Evolutionary conservation across 92 coral and sea anemone species (phyloP).

Genomic region (Porites rus): DNA sequence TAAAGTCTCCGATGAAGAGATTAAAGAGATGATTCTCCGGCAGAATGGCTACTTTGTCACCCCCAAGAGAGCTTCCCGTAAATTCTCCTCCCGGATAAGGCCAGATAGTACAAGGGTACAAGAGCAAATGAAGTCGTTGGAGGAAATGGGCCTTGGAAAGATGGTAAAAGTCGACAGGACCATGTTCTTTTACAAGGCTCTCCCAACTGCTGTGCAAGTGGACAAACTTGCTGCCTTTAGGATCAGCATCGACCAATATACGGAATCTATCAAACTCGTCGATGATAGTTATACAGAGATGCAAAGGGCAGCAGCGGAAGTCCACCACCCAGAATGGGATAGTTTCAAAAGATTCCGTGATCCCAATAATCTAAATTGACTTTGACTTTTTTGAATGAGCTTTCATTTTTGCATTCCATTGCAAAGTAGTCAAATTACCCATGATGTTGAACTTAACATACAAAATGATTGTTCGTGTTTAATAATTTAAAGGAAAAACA

Average conservation of each 20-base stretch:
- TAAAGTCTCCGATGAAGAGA: conserved; percentile 20
- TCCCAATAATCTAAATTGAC: conserved; percentile 14
- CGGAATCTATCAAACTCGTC: conserved; percentile 1
- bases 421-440: conserved; percentile 2
- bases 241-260: conserved; percentile 19
- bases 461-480: background rate
- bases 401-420: background rate
- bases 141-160: conserved; percentile 43
- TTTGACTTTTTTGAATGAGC: background rate
- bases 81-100: conserved; percentile 43
- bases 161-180: conserved; percentile 18
- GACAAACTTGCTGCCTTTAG: conserved; percentile 28
- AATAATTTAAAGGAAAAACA: background rate
- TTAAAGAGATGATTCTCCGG: conserved; percentile 15
- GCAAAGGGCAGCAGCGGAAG: conserved; percentile 28
- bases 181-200: conserved; percentile 23
- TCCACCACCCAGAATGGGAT: conserved; percentile 30
- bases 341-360: conserved; percentile 19
- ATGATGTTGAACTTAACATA: conserved; percentile 1
- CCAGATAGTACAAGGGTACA: conserved; percentile 29
- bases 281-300: conserved; percentile 20
- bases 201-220: conserved; percentile 19
- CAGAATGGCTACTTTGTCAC: conserved; percentile 38
- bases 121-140: conserved; percentile 16
- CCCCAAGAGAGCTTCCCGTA: conserved; percentile 23